Evolutionary conservation across 2,888 invertebrate genomes (phyloP).

Genomic region (Lamellibrachia satsuma): DNA sequence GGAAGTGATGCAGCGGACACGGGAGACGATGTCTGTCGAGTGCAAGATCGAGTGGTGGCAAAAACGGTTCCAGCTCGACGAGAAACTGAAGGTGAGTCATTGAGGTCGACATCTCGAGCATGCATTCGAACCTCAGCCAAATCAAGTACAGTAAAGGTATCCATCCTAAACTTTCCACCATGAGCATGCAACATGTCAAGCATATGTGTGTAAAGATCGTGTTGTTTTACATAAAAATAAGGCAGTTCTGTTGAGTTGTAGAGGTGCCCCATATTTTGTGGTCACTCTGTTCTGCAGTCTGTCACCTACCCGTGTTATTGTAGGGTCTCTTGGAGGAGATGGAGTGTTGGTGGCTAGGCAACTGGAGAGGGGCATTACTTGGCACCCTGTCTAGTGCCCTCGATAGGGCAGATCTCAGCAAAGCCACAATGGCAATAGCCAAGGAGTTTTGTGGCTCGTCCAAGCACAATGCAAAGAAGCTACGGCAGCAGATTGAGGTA

Average conservation of each 20-base stretch:
- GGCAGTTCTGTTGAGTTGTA: too few species aligned
- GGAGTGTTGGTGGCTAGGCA: conserved; percentile 50
- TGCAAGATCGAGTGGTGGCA: conserved; percentile 55
- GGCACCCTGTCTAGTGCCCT: conserved; percentile 29
- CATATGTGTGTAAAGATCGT: too few species aligned
- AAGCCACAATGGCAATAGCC: background rate
- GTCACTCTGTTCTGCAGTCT: background rate
- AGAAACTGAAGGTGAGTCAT: conserved; percentile 44
- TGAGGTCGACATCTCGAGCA: conserved; percentile 28
- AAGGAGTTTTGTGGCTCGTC: background rate
- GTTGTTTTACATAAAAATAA: too few species aligned
- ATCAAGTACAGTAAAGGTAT: too few species aligned
- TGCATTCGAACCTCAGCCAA: too few species aligned
- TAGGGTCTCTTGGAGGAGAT: conserved; percentile 48
- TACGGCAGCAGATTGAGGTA: background rate
- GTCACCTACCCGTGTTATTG: background rate
- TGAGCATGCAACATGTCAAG: too few species aligned
- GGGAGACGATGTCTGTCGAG: conserved; percentile 44
- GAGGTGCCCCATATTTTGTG: background rate
- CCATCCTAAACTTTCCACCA: too few species aligned
- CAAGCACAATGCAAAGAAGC: background rate
- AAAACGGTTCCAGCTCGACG: conserved; percentile 44
- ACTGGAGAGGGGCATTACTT: conserved; percentile 45
- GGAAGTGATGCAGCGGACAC: conserved; percentile 44
- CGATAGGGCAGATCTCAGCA: background rate